Percentiles rank a stretch among this genome's conserved stretches.
These are phyloP conservation scores for Nezara viridula DNA, from an alignment of 2,888 invertebrate species.

Conservation along the genomic window DNA sequence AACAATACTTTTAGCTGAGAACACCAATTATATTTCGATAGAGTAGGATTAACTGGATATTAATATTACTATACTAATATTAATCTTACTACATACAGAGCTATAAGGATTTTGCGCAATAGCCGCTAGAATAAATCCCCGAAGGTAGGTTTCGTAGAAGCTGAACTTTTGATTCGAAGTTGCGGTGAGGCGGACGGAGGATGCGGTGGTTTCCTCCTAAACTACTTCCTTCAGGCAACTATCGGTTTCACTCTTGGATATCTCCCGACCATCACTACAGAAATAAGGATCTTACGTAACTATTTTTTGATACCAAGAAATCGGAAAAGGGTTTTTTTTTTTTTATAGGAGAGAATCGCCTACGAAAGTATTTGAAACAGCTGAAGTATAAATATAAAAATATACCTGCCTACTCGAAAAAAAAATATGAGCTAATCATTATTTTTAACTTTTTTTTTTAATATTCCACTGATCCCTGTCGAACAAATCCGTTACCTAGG, in stretches of 20 bases:
- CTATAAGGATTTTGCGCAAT: background rate
- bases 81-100: background rate
- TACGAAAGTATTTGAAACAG: no score
- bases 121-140: background rate
- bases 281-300: conserved; percentile 16
- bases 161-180: conserved; percentile 26
- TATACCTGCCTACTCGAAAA: no score
- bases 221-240: conserved; percentile 41
- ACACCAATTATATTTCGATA: no score
- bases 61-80: no score
- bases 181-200: background rate
- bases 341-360: no score
- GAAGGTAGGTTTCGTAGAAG: background rate
- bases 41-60: no score
- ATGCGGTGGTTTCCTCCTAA: conserved; percentile 25
- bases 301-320: background rate
- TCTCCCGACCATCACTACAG: conserved; percentile 2
- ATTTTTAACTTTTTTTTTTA: no score
- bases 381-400: no score
- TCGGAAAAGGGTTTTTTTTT: background rate
- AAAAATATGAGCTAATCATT: no score
- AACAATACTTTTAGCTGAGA: no score
- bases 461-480: no score
- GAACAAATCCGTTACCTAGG: no score
- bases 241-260: conserved; percentile 13